These are phyloP conservation scores for Spizaetus ornatus DNA, from an alignment of 2,113 vertebrate species.

Conservation along the genomic window DNA sequence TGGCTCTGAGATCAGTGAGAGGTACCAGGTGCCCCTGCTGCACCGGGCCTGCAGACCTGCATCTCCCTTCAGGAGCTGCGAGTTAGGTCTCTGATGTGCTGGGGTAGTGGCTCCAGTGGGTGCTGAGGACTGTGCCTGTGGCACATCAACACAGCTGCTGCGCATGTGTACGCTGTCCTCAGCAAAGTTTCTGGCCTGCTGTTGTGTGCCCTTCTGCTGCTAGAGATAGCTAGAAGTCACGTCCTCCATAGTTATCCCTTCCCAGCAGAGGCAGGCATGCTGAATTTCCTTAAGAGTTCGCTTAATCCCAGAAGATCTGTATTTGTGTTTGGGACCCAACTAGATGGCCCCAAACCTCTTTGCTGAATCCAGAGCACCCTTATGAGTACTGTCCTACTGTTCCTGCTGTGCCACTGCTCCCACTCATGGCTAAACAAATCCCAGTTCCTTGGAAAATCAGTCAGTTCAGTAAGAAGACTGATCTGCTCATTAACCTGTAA, in stretches of 20 bases:
- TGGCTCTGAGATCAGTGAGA: not conserved
- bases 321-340: not conserved
- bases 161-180: not conserved
- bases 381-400: not conserved
- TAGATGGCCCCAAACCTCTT: not conserved
- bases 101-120: rapidly evolving
- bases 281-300: not conserved
- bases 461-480: not conserved
- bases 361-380: not conserved
- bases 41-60: not conserved
- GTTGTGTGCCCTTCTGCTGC: not conserved
- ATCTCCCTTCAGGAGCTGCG: not conserved
- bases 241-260: not conserved
- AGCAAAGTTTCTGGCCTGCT: not conserved
- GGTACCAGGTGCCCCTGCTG: not conserved
- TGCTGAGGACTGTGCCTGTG: not conserved
- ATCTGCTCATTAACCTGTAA: not conserved
- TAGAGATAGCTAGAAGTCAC: not conserved
- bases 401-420: not conserved
- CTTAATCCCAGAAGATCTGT: not conserved
- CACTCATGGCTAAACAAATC: not conserved
- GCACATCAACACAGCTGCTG: not conserved
- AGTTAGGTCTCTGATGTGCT: not conserved
- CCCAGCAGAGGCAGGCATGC: not conserved
- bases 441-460: not conserved